Evolutionary conservation across 2,888 invertebrate genomes (phyloP).

Genomic region (Ormyrus labotus): DNA sequence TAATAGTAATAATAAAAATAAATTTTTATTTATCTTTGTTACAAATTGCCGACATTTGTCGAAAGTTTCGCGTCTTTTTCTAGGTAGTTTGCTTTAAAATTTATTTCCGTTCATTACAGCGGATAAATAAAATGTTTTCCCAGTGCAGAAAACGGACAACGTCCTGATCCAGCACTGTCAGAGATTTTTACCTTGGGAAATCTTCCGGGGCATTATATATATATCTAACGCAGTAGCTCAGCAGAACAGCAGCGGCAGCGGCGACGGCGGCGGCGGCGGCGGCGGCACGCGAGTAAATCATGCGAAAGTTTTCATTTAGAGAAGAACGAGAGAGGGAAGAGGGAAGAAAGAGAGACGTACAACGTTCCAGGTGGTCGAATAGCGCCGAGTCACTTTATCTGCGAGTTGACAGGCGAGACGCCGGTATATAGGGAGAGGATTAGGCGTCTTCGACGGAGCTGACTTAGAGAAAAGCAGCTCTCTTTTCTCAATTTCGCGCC

Average conservation of each 20-base stretch:
- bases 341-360: slow-evolving; percentile 24
- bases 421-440: slow-evolving; percentile 34
- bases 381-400: slow-evolving; percentile 47
- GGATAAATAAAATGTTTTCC: too few species aligned
- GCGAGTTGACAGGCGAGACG: slow-evolving; percentile 47
- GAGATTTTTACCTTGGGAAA: slow-evolving; percentile 32
- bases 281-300: slow-evolving; percentile 34
- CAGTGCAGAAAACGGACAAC: too few species aligned
- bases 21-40: too few species aligned
- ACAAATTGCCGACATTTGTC: too few species aligned
- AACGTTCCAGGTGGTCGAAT: slow-evolving; percentile 41
- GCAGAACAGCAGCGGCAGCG: neutral
- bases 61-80: too few species aligned
- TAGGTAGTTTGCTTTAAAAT: too few species aligned
- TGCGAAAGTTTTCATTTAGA: slow-evolving; percentile 47
- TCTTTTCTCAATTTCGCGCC: slow-evolving; percentile 38
- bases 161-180: neutral
- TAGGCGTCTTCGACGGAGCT: slow-evolving; percentile 9
- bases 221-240: neutral
- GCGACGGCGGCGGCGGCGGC: neutral
- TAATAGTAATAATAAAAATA: too few species aligned
- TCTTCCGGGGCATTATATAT: neutral
- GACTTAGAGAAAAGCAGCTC: slow-evolving; percentile 32
- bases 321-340: slow-evolving; percentile 22
- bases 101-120: too few species aligned